Percentiles rank a stretch among this genome's conserved stretches.
phyloP scores from a whole-genome alignment of 2,113 vertebrate species.

The Halichoeres trimaculatus region DNA sequence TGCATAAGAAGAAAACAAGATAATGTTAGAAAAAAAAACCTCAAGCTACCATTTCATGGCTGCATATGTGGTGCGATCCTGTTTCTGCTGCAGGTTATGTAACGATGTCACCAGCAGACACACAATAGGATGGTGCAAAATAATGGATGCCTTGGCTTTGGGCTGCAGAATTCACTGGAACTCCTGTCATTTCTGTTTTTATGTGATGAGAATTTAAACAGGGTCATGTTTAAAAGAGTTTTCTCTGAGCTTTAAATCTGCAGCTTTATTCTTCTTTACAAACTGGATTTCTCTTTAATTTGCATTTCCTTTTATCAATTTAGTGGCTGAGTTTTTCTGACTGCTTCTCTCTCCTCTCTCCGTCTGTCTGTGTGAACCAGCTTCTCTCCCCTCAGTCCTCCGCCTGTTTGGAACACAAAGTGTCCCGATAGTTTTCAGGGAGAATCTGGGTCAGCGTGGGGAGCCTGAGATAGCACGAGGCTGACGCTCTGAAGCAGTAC shows the following conservation, averaged over 20 bases:
- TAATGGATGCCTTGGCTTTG: too few species aligned
- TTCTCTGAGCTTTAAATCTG: neutral
- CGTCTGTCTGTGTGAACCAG: conserved; percentile 45
- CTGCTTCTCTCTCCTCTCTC: neutral
- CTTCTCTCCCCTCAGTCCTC: conserved; percentile 71
- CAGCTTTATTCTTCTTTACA: neutral
- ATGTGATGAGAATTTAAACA: too few species aligned
- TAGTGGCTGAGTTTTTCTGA: neutral
- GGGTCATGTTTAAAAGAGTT: too few species aligned
- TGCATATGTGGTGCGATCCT: too few species aligned
- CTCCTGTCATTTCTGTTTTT: too few species aligned
- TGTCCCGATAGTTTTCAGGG: conserved; percentile 55
- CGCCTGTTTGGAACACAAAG: conserved; percentile 66
- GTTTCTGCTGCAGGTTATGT: too few species aligned
- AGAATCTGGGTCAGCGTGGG: conserved; percentile 72
- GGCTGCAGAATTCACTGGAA: too few species aligned
- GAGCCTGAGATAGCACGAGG: conserved; percentile 48
- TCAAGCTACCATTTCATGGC: too few species aligned
- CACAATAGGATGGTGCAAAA: too few species aligned
- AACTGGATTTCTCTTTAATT: neutral
- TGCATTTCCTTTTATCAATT: neutral
- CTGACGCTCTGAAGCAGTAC: conserved; percentile 26
- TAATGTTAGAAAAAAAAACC: too few species aligned
- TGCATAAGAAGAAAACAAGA: too few species aligned
- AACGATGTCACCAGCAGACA: too few species aligned